Evolutionary conservation across 2,888 invertebrate species (phyloP).

Genomic region (Caradrina kadenii): DNA sequence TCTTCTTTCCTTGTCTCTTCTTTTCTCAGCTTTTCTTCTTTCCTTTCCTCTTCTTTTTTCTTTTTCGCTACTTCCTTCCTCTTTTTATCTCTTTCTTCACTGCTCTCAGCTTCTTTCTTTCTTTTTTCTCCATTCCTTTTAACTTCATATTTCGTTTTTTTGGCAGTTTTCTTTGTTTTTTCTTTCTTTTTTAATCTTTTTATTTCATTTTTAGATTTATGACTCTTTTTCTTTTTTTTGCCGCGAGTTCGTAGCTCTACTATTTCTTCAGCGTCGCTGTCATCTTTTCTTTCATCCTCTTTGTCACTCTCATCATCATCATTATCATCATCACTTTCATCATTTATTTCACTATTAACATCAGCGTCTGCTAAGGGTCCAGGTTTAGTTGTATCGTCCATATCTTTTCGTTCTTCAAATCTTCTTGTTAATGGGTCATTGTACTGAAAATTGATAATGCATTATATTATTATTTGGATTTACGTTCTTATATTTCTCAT

Average conservation of each 20-base stretch:
- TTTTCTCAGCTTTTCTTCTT: background rate
- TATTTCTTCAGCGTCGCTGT: background rate
- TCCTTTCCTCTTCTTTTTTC: background rate
- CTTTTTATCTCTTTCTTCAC: background rate
- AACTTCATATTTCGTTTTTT: background rate
- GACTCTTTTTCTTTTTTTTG: background rate
- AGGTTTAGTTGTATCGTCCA: background rate
- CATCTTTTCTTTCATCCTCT: too few relatives aligned
- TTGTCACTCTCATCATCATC: background rate
- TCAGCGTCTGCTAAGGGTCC: background rate
- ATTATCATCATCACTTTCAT: background rate
- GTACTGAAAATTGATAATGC: conserved; percentile 27
- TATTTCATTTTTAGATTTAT: background rate
- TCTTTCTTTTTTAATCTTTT: background rate
- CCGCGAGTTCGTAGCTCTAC: background rate
- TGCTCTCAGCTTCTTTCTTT: background rate
- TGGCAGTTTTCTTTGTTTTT: background rate
- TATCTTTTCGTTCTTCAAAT: background rate
- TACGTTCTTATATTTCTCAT: background rate
- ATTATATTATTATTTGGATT: background rate
- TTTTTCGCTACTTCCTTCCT: background rate
- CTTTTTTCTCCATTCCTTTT: background rate
- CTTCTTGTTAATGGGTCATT: conserved; percentile 29
- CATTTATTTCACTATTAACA: background rate
- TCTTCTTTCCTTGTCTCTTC: background rate